A percentile compares a stretch with the other conserved stretches of the same genome.
Conservation (phyloP, 2,113 vertebrate genomes). For the Nipponia nippon region DNA sequence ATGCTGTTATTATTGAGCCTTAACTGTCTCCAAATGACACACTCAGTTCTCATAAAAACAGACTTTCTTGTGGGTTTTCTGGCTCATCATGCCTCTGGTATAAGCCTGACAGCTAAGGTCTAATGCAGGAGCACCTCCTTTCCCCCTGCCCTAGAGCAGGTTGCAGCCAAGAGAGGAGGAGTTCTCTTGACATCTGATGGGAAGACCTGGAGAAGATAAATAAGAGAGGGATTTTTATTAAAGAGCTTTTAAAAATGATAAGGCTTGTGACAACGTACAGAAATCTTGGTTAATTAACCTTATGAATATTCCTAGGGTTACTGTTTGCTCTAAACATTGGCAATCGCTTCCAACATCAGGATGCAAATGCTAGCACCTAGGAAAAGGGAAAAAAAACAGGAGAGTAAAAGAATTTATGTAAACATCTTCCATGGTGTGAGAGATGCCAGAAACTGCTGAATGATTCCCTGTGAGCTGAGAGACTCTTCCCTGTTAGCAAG, state of each 20-base stretch:
- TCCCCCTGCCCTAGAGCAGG: background rate
- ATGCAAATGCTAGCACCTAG: background rate
- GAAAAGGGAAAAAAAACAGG: background rate
- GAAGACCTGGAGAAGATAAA: background rate
- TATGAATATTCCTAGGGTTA: background rate
- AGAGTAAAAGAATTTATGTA: background rate
- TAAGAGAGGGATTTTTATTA: background rate
- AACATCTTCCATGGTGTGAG: background rate
- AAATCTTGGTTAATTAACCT: background rate
- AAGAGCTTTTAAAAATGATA: background rate
- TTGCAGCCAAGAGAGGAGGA: background rate
- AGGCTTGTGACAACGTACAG: background rate
- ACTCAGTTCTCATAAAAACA: background rate
- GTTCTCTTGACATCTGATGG: background rate
- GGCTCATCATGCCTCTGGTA: background rate
- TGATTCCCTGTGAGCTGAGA: background rate
- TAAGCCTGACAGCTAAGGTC: background rate
- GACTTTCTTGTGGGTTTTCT: background rate
- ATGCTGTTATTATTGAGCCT: background rate
- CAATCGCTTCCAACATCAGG: background rate
- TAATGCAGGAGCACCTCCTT: background rate
- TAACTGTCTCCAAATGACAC: background rate
- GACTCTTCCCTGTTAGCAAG: background rate
- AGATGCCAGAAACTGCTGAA: background rate
- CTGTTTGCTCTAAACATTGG: background rate